phyloP scores from a whole-genome alignment of 2,797 vertebrate genomes.

The Pogoniulus pusillus region DNA sequence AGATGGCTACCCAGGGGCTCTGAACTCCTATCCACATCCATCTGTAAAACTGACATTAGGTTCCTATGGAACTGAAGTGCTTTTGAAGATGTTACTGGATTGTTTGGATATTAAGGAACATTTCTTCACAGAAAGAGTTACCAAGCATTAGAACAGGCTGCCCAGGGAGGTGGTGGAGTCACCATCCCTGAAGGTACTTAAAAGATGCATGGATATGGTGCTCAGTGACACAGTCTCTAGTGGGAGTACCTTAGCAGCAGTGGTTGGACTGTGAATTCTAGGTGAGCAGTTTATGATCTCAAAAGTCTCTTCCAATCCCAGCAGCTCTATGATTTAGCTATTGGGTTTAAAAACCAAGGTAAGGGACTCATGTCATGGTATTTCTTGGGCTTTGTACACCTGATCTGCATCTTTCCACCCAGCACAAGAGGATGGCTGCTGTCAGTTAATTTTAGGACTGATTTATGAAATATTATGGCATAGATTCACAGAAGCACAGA shows the following conservation, averaged over 20 bases:
- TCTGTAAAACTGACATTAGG: background rate
- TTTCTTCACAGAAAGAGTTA: too few relatives aligned
- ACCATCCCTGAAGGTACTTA: too few relatives aligned
- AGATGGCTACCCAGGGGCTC: background rate
- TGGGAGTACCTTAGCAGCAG: too few relatives aligned
- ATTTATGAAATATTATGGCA: accelerated
- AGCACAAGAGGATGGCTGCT: background rate
- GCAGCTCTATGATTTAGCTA: background rate
- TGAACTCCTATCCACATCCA: background rate
- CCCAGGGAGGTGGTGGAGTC: too few relatives aligned
- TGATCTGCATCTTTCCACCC: background rate
- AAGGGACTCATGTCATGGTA: background rate
- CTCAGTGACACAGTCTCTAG: too few relatives aligned
- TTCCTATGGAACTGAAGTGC: background rate
- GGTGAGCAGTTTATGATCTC: too few relatives aligned
- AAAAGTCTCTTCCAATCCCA: too few relatives aligned
- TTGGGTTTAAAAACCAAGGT: background rate
- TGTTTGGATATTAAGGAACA: too few relatives aligned
- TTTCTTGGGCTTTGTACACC: background rate
- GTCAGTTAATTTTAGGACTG: background rate
- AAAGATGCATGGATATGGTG: too few relatives aligned
- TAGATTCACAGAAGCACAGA: too few relatives aligned
- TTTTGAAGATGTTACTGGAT: background rate
- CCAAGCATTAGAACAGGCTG: too few relatives aligned
- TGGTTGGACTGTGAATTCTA: too few relatives aligned